Evolutionary conservation across 2,888 invertebrate genomes (phyloP).

Genomic region (Sthenelais limicola): DNA sequence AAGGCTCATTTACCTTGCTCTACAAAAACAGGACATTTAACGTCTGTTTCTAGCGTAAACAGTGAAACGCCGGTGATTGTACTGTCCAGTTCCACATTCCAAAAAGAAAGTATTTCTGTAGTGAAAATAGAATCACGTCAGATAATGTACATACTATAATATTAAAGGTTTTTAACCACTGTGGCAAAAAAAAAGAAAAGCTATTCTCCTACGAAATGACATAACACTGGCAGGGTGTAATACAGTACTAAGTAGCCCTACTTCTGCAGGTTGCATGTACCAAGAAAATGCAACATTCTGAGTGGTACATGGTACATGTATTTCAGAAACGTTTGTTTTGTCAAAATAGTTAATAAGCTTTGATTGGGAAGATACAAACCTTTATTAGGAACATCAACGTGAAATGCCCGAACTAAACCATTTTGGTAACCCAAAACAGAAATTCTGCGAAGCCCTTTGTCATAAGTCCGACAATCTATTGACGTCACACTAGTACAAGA

Average conservation of each 20-base stretch:
- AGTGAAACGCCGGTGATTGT: constrained; percentile 76
- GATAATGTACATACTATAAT: no score
- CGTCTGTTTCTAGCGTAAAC: constrained; percentile 68
- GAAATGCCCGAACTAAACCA: constrained; percentile 69
- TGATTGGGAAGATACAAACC: no score
- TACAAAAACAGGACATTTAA: constrained; percentile 59
- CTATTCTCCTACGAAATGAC: not conserved
- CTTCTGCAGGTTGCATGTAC: no score
- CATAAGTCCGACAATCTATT: constrained; percentile 63
- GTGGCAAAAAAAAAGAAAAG: no score
- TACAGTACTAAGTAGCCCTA: not conserved
- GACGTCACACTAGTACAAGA: constrained; percentile 58
- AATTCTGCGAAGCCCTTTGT: constrained; percentile 73
- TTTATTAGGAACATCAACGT: constrained; percentile 36
- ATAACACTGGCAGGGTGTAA: not conserved
- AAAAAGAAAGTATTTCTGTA: constrained; percentile 72
- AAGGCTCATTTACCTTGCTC: constrained; percentile 41
- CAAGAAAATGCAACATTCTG: no score
- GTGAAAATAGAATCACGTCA: no score
- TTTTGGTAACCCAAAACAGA: constrained; percentile 78
- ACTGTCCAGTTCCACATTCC: constrained; percentile 75
- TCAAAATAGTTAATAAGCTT: no score
- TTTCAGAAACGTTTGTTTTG: no score
- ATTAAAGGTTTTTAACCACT: no score
- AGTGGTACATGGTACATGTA: no score